phyloP scores from a whole-genome alignment of 2,113 vertebrate species.

The Cottus gobio region DNA sequence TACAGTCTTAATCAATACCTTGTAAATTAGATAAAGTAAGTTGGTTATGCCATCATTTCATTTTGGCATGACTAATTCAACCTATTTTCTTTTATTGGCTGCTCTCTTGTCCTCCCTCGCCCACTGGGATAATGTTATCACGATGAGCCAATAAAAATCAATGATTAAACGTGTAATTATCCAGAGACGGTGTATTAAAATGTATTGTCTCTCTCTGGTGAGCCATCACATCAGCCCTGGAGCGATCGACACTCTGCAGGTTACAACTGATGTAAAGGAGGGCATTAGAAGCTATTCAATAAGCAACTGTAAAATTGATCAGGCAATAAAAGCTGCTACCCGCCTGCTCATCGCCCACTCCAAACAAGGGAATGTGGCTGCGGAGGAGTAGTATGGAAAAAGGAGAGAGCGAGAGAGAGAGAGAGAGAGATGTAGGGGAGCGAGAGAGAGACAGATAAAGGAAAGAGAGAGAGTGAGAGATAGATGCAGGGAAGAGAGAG shows the following conservation, averaged over 20 bases:
- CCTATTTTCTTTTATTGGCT: constrained; percentile 58
- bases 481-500: not conserved
- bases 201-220: constrained; percentile 69
- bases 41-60: constrained; percentile 36
- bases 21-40: constrained; percentile 37
- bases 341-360: constrained; percentile 4
- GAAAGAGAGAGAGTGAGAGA: not conserved
- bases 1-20: constrained; percentile 45
- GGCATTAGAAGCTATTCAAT: constrained; percentile 84
- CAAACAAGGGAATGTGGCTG: constrained; percentile 38
- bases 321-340: constrained; percentile 75
- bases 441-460: not conserved
- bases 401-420: not conserved
- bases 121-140: constrained; percentile 67
- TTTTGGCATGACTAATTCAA: constrained; percentile 65
- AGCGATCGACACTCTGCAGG: constrained; percentile 65
- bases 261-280: constrained; percentile 83
- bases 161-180: constrained; percentile 83
- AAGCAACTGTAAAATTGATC: constrained; percentile 83
- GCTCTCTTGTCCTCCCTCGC: constrained; percentile 24
- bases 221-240: constrained; percentile 50
- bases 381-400: not conserved
- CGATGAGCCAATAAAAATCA: constrained; percentile 74
- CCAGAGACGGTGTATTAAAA: constrained; percentile 79
- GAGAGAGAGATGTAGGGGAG: too few relatives aligned